Conservation (phyloP, 2,113 vertebrate genomes). For the Gnathonemus longibarbis region DNA sequence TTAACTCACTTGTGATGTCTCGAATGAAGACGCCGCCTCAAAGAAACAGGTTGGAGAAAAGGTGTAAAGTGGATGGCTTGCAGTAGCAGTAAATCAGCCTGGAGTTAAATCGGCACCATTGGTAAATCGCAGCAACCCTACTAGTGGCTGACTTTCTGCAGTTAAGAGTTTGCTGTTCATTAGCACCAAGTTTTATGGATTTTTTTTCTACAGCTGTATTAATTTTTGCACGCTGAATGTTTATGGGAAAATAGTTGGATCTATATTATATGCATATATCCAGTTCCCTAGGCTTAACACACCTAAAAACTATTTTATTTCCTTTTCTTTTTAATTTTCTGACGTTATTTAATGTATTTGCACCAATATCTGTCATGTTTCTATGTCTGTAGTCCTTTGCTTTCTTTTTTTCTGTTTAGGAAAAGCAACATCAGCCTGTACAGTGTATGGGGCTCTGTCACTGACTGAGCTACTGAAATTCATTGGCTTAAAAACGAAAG, state of each 20-base stretch:
- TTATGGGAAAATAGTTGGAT: not conserved
- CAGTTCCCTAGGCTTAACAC: not conserved
- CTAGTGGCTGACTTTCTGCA: not conserved
- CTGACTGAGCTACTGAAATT: not conserved
- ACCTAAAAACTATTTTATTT: not conserved
- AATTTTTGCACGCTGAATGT: not conserved
- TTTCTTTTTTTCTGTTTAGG: not conserved
- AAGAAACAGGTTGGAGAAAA: not conserved
- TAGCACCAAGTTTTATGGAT: not conserved
- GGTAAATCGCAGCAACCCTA: not conserved
- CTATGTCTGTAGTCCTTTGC: not conserved
- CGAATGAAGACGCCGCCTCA: not conserved
- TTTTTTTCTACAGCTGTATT: not conserved
- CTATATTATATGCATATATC: not conserved
- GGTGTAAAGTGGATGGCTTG: not conserved
- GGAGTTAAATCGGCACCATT: not conserved
- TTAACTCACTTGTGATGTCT: not conserved
- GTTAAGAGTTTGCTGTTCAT: not conserved
- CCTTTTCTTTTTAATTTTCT: not conserved
- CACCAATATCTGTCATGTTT: not conserved
- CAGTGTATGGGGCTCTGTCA: not conserved
- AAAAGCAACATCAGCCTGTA: not conserved
- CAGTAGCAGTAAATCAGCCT: not conserved
- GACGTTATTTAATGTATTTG: not conserved
- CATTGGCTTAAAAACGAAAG: not conserved